These are phyloP conservation scores for Coremacera marginata DNA, from an alignment of 2,888 invertebrate species.

Conservation along the genomic window DNA sequence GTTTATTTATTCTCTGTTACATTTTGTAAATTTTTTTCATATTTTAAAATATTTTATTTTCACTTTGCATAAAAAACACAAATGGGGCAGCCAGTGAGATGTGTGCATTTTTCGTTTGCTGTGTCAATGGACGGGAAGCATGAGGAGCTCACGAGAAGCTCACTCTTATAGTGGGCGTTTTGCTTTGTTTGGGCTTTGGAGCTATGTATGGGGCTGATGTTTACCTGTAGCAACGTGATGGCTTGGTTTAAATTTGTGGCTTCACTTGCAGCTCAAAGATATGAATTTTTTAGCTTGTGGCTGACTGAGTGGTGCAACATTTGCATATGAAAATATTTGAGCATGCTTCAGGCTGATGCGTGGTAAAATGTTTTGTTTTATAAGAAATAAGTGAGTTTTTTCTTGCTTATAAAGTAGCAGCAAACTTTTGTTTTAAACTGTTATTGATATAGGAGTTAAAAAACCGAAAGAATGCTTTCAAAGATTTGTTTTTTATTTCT, in stretches of 20 bases:
- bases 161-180: not conserved
- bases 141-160: not conserved
- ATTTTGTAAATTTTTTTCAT: not conserved
- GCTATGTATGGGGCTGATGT: constrained; percentile 40
- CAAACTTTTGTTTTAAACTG: too few relatives aligned
- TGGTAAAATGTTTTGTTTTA: not conserved
- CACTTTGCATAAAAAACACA: constrained; percentile 23
- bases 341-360: not conserved
- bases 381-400: not conserved
- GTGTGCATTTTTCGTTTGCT: constrained; percentile 33
- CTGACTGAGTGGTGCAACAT: constrained; percentile 10
- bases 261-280: constrained; percentile 5
- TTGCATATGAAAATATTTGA: constrained; percentile 29
- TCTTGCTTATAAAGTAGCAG: not conserved
- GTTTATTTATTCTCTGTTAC: not conserved
- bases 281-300: constrained; percentile 21
- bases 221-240: constrained; percentile 26
- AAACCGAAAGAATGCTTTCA: too few relatives aligned
- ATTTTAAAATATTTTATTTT: constrained; percentile 2
- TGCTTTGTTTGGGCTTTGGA: constrained; percentile 21
- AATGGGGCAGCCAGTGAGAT: constrained; percentile 18
- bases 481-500: too few relatives aligned
- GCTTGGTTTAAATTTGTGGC: constrained; percentile 21
- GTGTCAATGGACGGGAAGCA: not conserved
- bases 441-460: too few relatives aligned